Conservation (phyloP, 2,797 vertebrate genomes). For the Chrysocyon brachyurus region DNA sequence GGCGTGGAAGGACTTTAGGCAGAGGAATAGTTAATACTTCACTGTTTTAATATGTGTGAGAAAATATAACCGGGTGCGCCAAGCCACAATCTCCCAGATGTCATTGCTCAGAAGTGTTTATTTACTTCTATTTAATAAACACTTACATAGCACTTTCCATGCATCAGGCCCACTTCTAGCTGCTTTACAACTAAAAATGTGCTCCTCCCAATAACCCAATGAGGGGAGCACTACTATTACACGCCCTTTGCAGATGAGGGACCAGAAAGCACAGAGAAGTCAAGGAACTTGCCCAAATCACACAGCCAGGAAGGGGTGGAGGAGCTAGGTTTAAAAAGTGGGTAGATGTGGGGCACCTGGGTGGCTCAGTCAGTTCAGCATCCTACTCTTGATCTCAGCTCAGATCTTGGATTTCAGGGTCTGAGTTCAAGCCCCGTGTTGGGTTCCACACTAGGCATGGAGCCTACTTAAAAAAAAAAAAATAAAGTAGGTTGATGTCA, state of each 20-base stretch:
- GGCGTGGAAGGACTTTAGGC: not conserved
- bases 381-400: not conserved
- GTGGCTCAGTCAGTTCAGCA: not conserved
- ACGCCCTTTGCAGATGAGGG: not conserved
- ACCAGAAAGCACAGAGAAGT: not conserved
- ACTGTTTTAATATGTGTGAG: not conserved
- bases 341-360: not conserved
- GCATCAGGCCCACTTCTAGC: not conserved
- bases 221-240: not conserved
- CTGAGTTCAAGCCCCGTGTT: no score
- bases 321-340: not conserved
- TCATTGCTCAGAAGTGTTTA: not conserved
- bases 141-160: not conserved
- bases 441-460: no score
- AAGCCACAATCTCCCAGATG: not conserved
- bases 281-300: not conserved
- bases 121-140: constrained; percentile 27
- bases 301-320: not conserved
- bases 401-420: no score
- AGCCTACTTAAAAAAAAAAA: no score
- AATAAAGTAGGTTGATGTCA: no score
- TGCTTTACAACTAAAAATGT: not conserved
- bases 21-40: not conserved
- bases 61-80: not conserved
- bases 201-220: not conserved